phyloP scores from a whole-genome alignment of 2,888 invertebrate species.

The Parascotia fuliginaria region DNA sequence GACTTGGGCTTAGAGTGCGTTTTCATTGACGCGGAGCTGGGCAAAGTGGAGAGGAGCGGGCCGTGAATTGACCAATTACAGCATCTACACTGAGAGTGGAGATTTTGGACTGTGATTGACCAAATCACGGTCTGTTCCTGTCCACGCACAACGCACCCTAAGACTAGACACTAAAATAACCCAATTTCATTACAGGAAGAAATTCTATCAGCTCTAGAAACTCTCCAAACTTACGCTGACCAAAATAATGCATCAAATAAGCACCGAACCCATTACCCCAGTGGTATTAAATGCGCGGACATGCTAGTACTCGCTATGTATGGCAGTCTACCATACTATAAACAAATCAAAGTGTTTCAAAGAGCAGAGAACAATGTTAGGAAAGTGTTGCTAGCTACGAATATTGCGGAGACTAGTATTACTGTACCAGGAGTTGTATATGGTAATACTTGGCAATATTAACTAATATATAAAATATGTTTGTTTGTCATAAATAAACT shows the following conservation, averaged over 20 bases:
- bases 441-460: no score
- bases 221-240: slow-evolving; percentile 87
- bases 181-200: slow-evolving; percentile 88
- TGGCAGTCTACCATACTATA: slow-evolving; percentile 90
- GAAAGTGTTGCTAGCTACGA: slow-evolving; percentile 97
- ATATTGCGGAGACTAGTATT: slow-evolving; percentile 98
- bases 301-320: slow-evolving; percentile 95
- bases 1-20: no score
- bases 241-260: slow-evolving; percentile 78
- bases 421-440: slow-evolving; percentile 96
- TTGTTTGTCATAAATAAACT: no score
- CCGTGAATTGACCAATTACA: no score
- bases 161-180: not conserved
- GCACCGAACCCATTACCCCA: slow-evolving; percentile 69
- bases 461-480: no score
- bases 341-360: slow-evolving; percentile 89
- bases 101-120: no score
- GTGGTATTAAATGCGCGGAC: slow-evolving; percentile 69
- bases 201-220: slow-evolving; percentile 91
- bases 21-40: no score
- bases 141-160: not conserved
- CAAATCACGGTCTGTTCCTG: no score
- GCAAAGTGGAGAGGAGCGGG: no score
- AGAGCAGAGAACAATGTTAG: slow-evolving; percentile 89
- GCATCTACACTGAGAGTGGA: no score